These are phyloP conservation scores for Leptinotarsa peninsularis DNA, from an alignment of 2,888 invertebrate species.

Conservation along the genomic window DNA sequence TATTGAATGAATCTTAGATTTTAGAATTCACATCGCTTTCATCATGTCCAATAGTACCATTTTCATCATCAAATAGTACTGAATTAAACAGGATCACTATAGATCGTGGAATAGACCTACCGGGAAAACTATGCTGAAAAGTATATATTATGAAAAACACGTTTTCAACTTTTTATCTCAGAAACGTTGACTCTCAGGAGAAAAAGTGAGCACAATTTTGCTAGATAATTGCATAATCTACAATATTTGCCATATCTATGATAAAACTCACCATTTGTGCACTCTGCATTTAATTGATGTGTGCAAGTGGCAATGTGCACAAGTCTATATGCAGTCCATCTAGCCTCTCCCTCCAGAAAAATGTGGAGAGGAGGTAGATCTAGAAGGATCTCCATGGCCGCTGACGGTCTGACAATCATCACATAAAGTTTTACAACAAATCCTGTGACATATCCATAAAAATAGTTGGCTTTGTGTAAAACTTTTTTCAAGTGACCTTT, in stretches of 20 bases:
- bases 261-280: not conserved
- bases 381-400: too few species aligned
- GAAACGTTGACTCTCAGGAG: not conserved
- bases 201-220: not conserved
- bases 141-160: not conserved
- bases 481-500: too few species aligned
- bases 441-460: too few species aligned
- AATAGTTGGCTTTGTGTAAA: too few species aligned
- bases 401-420: too few species aligned
- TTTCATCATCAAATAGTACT: not conserved
- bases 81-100: too few species aligned
- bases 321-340: too few species aligned
- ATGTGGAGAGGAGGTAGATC: too few species aligned
- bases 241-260: not conserved
- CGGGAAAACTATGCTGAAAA: not conserved
- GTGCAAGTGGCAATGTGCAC: too few species aligned
- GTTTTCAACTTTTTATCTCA: not conserved
- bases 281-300: too few species aligned
- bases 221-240: not conserved
- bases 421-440: too few species aligned
- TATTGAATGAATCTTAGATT: not conserved
- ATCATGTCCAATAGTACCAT: not conserved
- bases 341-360: too few species aligned
- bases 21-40: not conserved
- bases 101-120: not conserved